phyloP scores from a whole-genome alignment of 1,140 invertebrate species.

The Trialeurodes vaporariorum region DNA sequence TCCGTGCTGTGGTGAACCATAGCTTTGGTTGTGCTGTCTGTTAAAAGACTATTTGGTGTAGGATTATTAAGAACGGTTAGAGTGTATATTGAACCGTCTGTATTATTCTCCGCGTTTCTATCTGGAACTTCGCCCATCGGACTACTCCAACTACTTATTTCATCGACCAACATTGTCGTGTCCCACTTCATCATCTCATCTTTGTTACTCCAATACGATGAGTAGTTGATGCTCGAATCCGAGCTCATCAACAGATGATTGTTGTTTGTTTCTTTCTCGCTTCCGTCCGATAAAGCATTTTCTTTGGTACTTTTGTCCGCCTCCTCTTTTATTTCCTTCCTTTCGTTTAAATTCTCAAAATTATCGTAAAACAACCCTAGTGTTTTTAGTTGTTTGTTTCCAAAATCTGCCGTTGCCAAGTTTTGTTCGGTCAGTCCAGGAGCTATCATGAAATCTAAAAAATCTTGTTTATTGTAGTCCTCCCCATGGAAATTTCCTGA shows the following conservation, averaged over 20 bases:
- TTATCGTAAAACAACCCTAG: background rate
- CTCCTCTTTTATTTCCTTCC: background rate
- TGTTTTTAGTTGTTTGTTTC: background rate
- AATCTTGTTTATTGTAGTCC: background rate
- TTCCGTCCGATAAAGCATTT: background rate
- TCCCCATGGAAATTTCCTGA: background rate
- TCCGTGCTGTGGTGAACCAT: too few relatives aligned
- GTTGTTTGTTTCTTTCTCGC: background rate
- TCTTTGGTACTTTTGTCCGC: background rate
- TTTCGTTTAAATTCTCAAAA: background rate
- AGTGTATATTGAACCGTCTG: slow-evolving; percentile 44
- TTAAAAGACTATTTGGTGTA: slow-evolving; percentile 21
- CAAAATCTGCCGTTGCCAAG: background rate
- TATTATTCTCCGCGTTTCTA: slow-evolving; percentile 29
- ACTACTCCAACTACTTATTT: background rate
- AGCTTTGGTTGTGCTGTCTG: slow-evolving; percentile 14
- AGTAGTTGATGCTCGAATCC: background rate
- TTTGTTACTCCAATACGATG: background rate
- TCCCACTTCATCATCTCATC: background rate
- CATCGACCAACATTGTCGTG: background rate
- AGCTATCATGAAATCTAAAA: background rate
- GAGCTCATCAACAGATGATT: background rate
- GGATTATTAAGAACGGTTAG: slow-evolving; percentile 42
- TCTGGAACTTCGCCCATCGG: background rate
- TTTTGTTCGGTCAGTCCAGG: background rate